Base-by-base conservation (phyloP, 2,113 vertebrate species). In the Tragelaphus imberbis region DNA sequence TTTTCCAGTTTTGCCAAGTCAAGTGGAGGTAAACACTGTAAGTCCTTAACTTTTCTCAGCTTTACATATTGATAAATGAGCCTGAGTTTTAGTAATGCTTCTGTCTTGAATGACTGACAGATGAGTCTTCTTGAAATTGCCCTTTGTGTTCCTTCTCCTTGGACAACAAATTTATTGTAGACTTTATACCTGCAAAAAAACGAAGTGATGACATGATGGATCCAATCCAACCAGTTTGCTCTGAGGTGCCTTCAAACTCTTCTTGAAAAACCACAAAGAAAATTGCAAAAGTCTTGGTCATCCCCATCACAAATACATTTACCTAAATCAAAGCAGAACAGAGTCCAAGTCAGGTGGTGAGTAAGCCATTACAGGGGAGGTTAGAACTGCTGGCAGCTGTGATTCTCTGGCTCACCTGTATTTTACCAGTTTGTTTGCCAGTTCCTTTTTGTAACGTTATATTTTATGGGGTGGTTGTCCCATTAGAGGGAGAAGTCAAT, bases 231-330 rank as follows among this genome's bases (percentile, higher is more conserved):
- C 99, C 99, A 98, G 99, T 98, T 95, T 99, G 99, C 98, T 99
- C 99, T 0, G 99, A 98, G 0, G 99, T 99, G 79, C 99, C 99
- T 47, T 99, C 99, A 98, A 99, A 98, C 84, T 99, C 99, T 95
- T 99, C 99, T 98, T 99, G 99, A 98, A 99, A 99, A 23, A 99
- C 99, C 98, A 99, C 99, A 1, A 99, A 99, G 98, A 99, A 99
- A 98, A 99, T 99, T 84, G 99, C 99, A 71, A 99, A 99, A 59
- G 98, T 99, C 98, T 99, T 99, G 92, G 99, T 98, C 84, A 98
- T 99, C 91, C 99, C 99, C 98, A 99, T 99, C 56, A 99, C 99
- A 0, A 99, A 98, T 44, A 99, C 98, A 2, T 99, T 99, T 56
- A 99, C 99, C 99, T 99, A 98, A 14, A 19, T 15, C 79, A 96